Percentiles rank a stretch among this genome's conserved stretches.
These are phyloP conservation scores for Choreutis nemorana DNA, from an alignment of 2,888 invertebrate species.

Conservation along the genomic window DNA sequence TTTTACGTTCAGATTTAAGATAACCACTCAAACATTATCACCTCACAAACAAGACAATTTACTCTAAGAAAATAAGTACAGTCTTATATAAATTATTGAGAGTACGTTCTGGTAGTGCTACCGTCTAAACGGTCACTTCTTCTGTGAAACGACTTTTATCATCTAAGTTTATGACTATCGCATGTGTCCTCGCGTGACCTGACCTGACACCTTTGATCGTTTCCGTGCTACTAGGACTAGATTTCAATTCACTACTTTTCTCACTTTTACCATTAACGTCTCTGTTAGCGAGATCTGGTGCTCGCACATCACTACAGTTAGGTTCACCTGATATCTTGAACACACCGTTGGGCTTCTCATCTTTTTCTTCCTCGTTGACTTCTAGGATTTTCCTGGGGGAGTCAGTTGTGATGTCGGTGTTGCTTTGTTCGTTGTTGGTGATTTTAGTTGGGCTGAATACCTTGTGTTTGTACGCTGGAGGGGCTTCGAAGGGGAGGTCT, in stretches of 20 bases:
- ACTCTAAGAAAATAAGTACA: too few relatives aligned
- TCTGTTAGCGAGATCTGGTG: conserved; percentile 40
- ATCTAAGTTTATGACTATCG: conserved; percentile 82
- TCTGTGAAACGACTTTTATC: conserved; percentile 83
- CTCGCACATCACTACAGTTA: conserved; percentile 48
- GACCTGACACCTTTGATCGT: conserved; percentile 55
- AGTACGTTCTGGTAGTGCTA: too few relatives aligned
- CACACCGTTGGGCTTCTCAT: conserved; percentile 47
- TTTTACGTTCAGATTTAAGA: too few relatives aligned
- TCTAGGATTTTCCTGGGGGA: conserved; percentile 42
- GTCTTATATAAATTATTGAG: too few relatives aligned
- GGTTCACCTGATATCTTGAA: conserved; percentile 57
- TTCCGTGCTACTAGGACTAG: conserved; percentile 43
- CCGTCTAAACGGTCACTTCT: conserved; percentile 83
- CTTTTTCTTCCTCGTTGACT: conserved; percentile 30
- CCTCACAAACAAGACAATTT: too few relatives aligned
- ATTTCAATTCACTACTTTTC: conserved; percentile 41
- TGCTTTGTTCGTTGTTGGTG: conserved; percentile 43
- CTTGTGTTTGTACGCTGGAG: conserved; percentile 50
- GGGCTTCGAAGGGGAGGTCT: conserved; percentile 52
- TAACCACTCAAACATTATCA: too few relatives aligned
- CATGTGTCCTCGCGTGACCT: conserved; percentile 76
- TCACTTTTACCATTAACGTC: conserved; percentile 43
- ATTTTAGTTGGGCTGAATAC: conserved; percentile 59
- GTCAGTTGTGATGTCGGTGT: conserved; percentile 49